phyloP scores from a whole-genome alignment of 2,113 vertebrate genomes.

The Oenanthe oenanthe region DNA sequence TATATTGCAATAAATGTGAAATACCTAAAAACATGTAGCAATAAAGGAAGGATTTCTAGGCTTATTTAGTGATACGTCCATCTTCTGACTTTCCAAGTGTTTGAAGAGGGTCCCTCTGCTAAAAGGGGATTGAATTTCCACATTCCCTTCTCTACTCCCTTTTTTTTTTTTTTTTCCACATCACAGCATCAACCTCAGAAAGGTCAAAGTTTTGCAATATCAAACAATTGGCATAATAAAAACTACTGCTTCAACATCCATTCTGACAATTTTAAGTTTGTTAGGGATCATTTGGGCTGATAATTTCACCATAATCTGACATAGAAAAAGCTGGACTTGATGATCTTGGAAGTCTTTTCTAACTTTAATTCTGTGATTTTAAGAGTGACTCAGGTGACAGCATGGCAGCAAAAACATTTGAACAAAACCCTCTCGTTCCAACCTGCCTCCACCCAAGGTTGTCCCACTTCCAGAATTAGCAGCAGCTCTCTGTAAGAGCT shows the following conservation, averaged over 20 bases:
- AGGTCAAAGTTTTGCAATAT: not conserved
- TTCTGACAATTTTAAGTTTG: not conserved
- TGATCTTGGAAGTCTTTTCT: not conserved
- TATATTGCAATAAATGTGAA: not conserved
- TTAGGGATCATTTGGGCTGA: not conserved
- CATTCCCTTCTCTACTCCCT: not conserved
- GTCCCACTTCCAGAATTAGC: not conserved
- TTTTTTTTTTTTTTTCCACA: not conserved
- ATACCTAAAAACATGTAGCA: not conserved
- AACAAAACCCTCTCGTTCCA: not conserved
- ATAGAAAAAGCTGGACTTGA: not conserved
- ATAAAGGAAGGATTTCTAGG: constrained; percentile 8
- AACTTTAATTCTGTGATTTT: not conserved
- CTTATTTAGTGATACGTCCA: not conserved
- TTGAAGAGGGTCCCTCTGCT: not conserved
- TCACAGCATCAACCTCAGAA: not conserved
- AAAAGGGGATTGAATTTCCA: not conserved
- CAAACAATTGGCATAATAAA: not conserved
- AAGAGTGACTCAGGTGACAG: not conserved
- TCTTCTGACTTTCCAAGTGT: not conserved
- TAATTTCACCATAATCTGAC: not conserved
- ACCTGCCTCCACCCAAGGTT: not conserved
- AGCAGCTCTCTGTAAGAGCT: not conserved
- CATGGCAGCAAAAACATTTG: not conserved
- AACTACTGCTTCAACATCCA: not conserved